Conservation (phyloP, 2,113 vertebrate species). For the Ictalurus furcatus region DNA sequence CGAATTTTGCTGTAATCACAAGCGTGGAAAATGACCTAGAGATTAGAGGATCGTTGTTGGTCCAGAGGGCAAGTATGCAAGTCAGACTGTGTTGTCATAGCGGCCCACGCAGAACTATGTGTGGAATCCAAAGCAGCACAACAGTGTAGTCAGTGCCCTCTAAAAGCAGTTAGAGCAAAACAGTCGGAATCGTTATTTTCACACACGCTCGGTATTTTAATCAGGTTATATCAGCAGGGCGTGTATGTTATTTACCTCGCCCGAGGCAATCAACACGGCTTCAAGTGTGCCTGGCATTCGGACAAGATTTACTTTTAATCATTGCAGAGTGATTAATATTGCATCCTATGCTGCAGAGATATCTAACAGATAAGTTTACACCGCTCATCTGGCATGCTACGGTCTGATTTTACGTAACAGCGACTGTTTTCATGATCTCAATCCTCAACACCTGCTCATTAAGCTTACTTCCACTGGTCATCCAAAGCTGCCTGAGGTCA, state of each 20-base stretch:
- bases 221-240: constrained; percentile 7
- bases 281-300: background rate
- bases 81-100: constrained; percentile 50
- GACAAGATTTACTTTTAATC: background rate
- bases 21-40: constrained; percentile 48
- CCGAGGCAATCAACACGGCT: background rate
- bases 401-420: background rate
- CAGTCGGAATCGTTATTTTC: constrained; percentile 23
- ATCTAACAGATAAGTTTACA: background rate
- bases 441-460: constrained; percentile 15
- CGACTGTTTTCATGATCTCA: background rate
- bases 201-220: constrained; percentile 21
- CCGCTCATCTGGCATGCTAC: background rate
- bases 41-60: constrained; percentile 62
- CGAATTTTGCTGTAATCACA: constrained; percentile 42
- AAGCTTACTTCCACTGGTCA: background rate
- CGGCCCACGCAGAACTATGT: constrained; percentile 48
- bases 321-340: background rate
- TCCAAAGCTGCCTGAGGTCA: background rate
- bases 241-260: constrained; percentile 17
- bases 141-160: background rate
- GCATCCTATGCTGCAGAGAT: background rate
- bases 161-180: constrained; percentile 3
- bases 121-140: constrained; percentile 47
- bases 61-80: constrained; percentile 50